These are phyloP conservation scores for Leistus spinibarbis DNA, from an alignment of 2,888 invertebrate species.

Conservation along the genomic window DNA sequence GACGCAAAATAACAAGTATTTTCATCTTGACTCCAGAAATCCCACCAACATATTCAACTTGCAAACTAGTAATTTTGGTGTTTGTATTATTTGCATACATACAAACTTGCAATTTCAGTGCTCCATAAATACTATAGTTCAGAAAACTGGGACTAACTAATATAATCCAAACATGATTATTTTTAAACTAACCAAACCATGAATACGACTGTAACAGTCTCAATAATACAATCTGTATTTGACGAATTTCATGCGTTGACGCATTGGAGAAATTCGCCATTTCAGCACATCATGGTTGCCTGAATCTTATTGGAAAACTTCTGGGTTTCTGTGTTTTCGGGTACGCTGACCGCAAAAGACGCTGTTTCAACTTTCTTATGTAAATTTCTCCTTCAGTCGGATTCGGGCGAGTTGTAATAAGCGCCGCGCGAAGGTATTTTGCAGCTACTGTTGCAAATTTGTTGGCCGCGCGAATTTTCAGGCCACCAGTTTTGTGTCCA, in stretches of 20 bases:
- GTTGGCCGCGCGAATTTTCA: not conserved
- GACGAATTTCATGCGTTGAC: not conserved
- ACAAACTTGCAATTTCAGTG: too few relatives aligned
- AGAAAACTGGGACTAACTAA: too few relatives aligned
- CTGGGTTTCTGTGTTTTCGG: not conserved
- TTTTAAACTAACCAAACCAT: too few relatives aligned
- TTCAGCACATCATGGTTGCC: too few relatives aligned
- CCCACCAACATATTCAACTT: not conserved
- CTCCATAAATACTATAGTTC: too few relatives aligned
- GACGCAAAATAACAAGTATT: constrained; percentile 9
- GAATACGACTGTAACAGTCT: too few relatives aligned
- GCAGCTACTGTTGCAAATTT: not conserved
- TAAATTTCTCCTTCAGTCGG: not conserved
- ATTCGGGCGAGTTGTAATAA: not conserved
- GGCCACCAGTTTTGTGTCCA: constrained; percentile 31
- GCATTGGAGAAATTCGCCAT: not conserved
- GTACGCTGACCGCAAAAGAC: constrained; percentile 1
- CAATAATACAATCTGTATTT: too few relatives aligned
- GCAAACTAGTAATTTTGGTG: not conserved
- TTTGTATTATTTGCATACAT: too few relatives aligned
- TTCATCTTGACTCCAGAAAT: constrained; percentile 27
- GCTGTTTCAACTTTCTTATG: constrained; percentile 3
- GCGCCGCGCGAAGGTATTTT: not conserved
- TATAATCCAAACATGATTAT: too few relatives aligned
- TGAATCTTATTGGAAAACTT: constrained; percentile 5